A percentile compares a stretch with the other conserved stretches of the same genome.
Evolutionary conservation across 2,888 invertebrate species (phyloP).

Genomic region (Patella pellucida): DNA sequence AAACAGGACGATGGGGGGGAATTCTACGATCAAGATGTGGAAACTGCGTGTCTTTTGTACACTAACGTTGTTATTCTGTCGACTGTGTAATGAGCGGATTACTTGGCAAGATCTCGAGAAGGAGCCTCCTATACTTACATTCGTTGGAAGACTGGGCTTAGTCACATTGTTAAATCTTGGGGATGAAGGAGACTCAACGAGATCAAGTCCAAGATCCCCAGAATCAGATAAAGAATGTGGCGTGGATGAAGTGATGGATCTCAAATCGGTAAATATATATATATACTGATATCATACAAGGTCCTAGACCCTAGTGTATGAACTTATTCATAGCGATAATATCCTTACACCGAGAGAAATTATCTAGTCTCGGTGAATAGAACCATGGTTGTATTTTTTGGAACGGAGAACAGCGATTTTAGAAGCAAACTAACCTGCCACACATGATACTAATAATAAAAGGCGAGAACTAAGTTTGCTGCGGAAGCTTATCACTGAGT

Average conservation of each 20-base stretch:
- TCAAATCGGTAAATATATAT: not conserved
- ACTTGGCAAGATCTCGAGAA: not conserved
- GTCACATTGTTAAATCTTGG: slow-evolving; percentile 19
- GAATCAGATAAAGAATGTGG: not conserved
- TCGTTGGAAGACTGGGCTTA: slow-evolving; percentile 12
- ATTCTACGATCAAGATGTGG: slow-evolving; percentile 26
- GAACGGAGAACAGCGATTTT: too few species aligned
- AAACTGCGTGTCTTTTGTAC: slow-evolving; percentile 28
- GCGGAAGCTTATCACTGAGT: too few species aligned
- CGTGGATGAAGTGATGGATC: not conserved
- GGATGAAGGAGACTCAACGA: not conserved
- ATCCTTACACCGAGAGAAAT: too few species aligned
- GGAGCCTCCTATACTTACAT: too few species aligned
- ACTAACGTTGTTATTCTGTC: slow-evolving; percentile 32
- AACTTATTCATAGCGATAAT: too few species aligned
- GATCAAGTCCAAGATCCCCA: not conserved
- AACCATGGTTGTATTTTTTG: too few species aligned
- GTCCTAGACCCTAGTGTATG: too few species aligned
- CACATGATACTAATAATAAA: too few species aligned
- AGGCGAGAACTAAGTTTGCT: too few species aligned
- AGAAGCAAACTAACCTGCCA: too few species aligned
- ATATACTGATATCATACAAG: too few species aligned
- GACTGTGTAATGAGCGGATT: slow-evolving; percentile 28
- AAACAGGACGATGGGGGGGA: slow-evolving; percentile 30
- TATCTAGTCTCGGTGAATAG: too few species aligned